Conservation (phyloP, 2,797 vertebrate genomes). For the Anguilla obscura region DNA sequence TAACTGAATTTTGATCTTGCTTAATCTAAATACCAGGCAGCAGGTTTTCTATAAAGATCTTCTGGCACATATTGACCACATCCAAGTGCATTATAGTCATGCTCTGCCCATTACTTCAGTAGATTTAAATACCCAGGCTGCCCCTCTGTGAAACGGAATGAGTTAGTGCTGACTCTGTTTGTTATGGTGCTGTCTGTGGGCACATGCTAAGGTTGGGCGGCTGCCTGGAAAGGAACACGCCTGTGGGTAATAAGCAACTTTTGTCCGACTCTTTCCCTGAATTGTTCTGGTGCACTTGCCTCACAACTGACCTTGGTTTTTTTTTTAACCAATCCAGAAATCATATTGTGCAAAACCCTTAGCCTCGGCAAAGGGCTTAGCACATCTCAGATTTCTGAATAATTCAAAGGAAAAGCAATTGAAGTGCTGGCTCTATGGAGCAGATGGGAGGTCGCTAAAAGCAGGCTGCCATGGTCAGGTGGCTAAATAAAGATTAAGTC, state of each 20-base stretch:
- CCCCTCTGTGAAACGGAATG: background rate
- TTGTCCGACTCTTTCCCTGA: background rate
- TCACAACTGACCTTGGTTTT: background rate
- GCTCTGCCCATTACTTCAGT: background rate
- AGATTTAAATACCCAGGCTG: background rate
- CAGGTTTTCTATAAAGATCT: background rate
- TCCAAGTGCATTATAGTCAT: background rate
- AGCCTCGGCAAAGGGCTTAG: background rate
- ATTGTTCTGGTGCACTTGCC: background rate
- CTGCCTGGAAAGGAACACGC: background rate
- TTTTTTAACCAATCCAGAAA: background rate
- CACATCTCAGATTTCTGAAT: background rate
- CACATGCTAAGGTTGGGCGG: background rate
- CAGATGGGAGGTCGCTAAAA: background rate
- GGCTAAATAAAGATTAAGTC: background rate
- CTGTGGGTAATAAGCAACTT: background rate
- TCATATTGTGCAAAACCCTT: background rate
- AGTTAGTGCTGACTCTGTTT: background rate
- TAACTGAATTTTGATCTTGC: background rate
- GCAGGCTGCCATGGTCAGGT: background rate
- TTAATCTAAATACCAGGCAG: background rate
- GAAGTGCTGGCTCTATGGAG: background rate
- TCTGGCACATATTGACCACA: background rate
- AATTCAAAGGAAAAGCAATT: background rate
- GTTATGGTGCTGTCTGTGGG: background rate